Evolutionary conservation across 2,113 vertebrate genomes (phyloP).

Genomic region (Limanda limanda): DNA sequence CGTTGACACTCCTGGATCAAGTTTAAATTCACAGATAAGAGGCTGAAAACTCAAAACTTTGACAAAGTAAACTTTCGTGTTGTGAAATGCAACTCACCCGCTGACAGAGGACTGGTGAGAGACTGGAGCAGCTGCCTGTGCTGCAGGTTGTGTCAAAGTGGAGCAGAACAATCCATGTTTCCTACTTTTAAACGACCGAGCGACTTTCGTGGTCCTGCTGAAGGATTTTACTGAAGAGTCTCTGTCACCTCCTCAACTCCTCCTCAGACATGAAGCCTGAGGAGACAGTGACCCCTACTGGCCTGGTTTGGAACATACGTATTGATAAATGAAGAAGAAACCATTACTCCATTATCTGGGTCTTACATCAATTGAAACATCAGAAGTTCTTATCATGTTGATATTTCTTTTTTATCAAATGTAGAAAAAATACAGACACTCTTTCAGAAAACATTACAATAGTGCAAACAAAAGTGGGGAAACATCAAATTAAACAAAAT

Average conservation of each 20-base stretch:
- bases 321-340: no score
- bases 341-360: no score
- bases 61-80: not conserved
- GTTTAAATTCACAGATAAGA: not conserved
- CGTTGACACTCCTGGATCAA: not conserved
- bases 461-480: no score
- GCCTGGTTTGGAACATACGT: not conserved
- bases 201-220: not conserved
- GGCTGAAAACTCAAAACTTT: no score
- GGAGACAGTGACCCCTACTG: not conserved
- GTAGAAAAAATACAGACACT: no score
- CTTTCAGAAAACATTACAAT: no score
- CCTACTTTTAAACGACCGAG: not conserved
- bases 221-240: not conserved
- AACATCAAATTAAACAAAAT: no score
- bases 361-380: no score
- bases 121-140: not conserved
- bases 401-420: no score
- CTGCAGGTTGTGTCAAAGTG: slow-evolving; percentile 19
- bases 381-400: no score
- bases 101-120: not conserved
- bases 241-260: not conserved
- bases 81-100: slow-evolving; percentile 10
- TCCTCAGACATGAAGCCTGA: not conserved
- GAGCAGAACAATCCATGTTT: not conserved